These are phyloP conservation scores for Odiellus spinosus DNA, from an alignment of 2,888 invertebrate genomes.

Conservation along the genomic window DNA sequence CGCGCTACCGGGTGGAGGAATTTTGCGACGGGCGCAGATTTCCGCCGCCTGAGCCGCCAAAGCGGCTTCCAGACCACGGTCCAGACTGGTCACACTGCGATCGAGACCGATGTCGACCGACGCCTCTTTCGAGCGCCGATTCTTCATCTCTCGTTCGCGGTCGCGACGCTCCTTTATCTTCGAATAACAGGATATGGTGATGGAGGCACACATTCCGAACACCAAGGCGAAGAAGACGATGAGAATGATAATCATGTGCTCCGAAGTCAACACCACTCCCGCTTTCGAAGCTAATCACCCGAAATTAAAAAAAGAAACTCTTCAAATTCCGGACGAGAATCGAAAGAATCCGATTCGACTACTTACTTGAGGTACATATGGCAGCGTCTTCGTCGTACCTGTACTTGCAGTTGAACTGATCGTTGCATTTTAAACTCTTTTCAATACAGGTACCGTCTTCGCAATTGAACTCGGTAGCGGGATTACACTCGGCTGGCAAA, in stretches of 20 bases:
- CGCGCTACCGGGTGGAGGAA: conserved; percentile 7
- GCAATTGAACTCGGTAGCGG: conserved; percentile 54
- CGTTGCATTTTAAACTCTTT: conserved; percentile 49
- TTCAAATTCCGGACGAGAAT: too few relatives aligned
- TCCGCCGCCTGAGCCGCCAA: conserved; percentile 16
- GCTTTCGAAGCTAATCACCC: conserved; percentile 10
- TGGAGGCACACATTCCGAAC: conserved; percentile 72
- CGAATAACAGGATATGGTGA: conserved; percentile 69
- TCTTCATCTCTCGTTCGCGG: conserved; percentile 21
- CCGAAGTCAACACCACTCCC: conserved; percentile 20
- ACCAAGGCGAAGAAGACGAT: conserved; percentile 72
- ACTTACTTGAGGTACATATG: conserved; percentile 15
- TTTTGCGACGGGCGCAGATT: conserved; percentile 13
- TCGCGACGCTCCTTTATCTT: conserved; percentile 49
- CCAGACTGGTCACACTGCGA: conserved; percentile 8
- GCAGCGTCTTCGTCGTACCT: conserved; percentile 52
- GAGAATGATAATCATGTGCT: conserved; percentile 64
- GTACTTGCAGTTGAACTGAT: conserved; percentile 58
- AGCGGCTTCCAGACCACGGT: conserved; percentile 16
- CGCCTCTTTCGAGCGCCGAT: conserved; percentile 19
- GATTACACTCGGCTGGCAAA: conserved; percentile 20
- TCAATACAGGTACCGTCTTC: conserved; percentile 76
- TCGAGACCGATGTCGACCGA: conserved; percentile 17
- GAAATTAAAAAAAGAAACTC: not conserved
- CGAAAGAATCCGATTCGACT: too few relatives aligned